Evolutionary conservation across 2,797 vertebrate species (phyloP).

Genomic region (Epinephelus malabaricus): DNA sequence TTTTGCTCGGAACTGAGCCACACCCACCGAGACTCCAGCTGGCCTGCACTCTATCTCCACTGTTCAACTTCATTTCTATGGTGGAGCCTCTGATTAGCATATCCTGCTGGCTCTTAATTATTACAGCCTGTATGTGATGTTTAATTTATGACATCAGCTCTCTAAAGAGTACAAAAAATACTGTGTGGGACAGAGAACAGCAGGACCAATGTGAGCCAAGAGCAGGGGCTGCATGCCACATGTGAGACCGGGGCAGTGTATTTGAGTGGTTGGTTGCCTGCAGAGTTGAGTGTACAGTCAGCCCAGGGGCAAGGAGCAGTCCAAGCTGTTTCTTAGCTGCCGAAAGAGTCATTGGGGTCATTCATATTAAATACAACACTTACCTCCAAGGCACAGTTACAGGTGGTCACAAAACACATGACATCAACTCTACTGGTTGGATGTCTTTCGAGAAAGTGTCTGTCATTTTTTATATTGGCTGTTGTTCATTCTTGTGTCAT

Average conservation of each 20-base stretch:
- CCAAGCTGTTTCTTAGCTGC: conserved; percentile 64
- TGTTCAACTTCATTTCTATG: conserved; percentile 34
- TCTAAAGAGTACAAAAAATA: conserved; percentile 55
- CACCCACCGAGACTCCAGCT: conserved; percentile 53
- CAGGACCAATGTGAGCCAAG: conserved; percentile 58
- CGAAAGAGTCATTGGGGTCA: conserved; percentile 58
- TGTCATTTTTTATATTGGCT: background rate
- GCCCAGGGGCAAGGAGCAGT: conserved; percentile 27
- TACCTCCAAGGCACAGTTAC: background rate
- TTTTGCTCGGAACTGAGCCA: conserved; percentile 30
- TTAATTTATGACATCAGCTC: conserved; percentile 81
- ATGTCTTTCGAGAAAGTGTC: background rate
- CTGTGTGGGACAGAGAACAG: conserved; percentile 60
- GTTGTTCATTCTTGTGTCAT: conserved; percentile 13
- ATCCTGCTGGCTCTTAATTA: conserved; percentile 71
- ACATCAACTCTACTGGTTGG: background rate
- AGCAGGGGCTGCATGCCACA: conserved; percentile 74
- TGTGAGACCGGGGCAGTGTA: conserved; percentile 59
- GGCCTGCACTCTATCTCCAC: conserved; percentile 32
- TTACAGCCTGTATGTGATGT: conserved; percentile 73
- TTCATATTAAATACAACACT: conserved; percentile 22
- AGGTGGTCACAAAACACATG: conserved; percentile 14
- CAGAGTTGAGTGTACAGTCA: conserved; percentile 52
- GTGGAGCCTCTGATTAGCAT: conserved; percentile 69
- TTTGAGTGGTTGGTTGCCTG: conserved; percentile 41